Evolutionary conservation across 2,888 invertebrate species (phyloP), one percentile per base, ranked within the genome.

Genomic region (Drosophila putrida): DNA sequence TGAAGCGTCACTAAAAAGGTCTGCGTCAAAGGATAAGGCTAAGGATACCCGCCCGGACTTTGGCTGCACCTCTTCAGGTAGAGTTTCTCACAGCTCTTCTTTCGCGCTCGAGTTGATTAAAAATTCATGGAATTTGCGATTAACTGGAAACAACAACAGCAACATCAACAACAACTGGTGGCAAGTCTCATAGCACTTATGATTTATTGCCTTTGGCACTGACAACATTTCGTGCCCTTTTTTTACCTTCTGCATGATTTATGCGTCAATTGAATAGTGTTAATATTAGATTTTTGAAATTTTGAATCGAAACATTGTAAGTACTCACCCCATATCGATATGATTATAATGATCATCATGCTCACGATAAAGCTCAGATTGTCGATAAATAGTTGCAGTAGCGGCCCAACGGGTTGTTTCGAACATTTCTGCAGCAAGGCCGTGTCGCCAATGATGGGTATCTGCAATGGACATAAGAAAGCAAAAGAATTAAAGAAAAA

Each of bases 281-380:
- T 65, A 64, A 67, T 59, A 65, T 55, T 35, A 25, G 9, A 54
- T 33, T 2, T 20, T 10, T 39, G 25, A 54, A 64, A 41, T 47
- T 39, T n/a, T n/a, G n/a, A n/a, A n/a, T n/a, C 20, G 38, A 9
- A 10, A 25, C 9, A 20, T 10, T 41, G 20, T 20, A 10, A 20
- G 20, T 47, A 90, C 91, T 91, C 88, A 92, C 92, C 80, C 88
- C 89, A 91, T 64, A 92, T 85, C 46, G 91, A 90, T 50, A 80
- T 75, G 55, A 80, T 76, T 54, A 91, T 72, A 46, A 91, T 74
- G 60, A 91, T 58, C 33, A 89, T 66, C n/a, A 83, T 87, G 13
- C 90, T 90, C 39, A 91, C 73, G 31, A 92, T 87, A 53, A 91
- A 78, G 47, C 91, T 91, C 61, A 92, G 68, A 79, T 92, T 91